Evolutionary conservation across 2,113 vertebrate species (phyloP).

Genomic region (Notechis scutatus): DNA sequence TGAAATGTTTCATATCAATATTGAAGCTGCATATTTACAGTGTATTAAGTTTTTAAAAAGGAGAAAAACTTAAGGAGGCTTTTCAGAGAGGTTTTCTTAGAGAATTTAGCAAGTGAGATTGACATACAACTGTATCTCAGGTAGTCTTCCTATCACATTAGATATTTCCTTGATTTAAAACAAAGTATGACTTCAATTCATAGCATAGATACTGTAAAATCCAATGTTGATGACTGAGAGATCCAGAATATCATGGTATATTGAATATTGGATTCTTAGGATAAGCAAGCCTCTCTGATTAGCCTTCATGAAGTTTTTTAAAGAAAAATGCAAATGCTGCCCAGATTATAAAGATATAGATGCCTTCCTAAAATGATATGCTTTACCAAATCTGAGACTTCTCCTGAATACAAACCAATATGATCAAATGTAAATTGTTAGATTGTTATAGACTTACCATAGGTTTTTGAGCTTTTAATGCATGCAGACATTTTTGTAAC

Average conservation of each 20-base stretch:
- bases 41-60: constrained; percentile 66
- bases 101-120: constrained; percentile 75
- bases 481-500: constrained; percentile 78
- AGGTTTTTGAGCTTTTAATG: constrained; percentile 77
- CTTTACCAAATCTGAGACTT: constrained; percentile 85
- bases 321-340: constrained; percentile 66
- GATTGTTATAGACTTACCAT: constrained; percentile 79
- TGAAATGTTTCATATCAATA: constrained; percentile 69
- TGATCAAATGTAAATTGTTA: constrained; percentile 76
- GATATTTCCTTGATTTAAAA: constrained; percentile 64
- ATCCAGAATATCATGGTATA: constrained; percentile 39
- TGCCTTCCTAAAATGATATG: constrained; percentile 83
- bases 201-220: constrained; percentile 51
- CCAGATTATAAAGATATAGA: constrained; percentile 74
- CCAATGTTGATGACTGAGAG: constrained; percentile 57
- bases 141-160: constrained; percentile 94
- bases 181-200: constrained; percentile 60
- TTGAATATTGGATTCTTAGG: constrained; percentile 64
- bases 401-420: constrained; percentile 71
- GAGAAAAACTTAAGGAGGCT: constrained; percentile 72
- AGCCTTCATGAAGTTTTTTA: constrained; percentile 78
- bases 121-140: constrained; percentile 89
- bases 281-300: constrained; percentile 75
- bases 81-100: constrained; percentile 76
- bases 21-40: constrained; percentile 70